Base-by-base conservation (phyloP, 2,113 vertebrate species). In the Nycticebus coucang region DNA sequence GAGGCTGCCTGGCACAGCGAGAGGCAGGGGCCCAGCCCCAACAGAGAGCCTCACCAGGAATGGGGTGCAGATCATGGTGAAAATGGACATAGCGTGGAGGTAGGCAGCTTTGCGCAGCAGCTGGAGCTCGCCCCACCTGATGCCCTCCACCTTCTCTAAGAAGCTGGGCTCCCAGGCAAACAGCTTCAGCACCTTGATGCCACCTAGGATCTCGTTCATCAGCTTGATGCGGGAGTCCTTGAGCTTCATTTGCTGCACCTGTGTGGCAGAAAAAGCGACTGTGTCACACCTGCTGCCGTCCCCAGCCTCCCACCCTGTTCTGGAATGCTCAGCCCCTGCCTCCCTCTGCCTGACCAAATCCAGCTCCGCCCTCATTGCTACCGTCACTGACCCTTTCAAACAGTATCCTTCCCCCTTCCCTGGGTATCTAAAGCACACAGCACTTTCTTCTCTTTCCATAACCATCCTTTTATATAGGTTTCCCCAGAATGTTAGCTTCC, bases 111-210 rank as follows among this genome's bases (percentile, higher is more conserved):
- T 99, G 14, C 98, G 98, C 81, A 99, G 97, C 37, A 99, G 98
- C 4, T 59, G 97, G 45, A 99, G 99, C 97, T 99, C 99, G 0
- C 98, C 98, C 97, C 98, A 98, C 1, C 99, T 98, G 41, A 99
- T 99, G 57, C 98, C 98, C 86, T 99, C 94, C 5, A 99, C 98
- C 95, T 99, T 99, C 19, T 99, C 97, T 78, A 98, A 97, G 96
- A 99, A 99, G 0, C 99, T 99, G 17, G 98, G 98, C 7, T 99
- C 99, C 99, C 99, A 99, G 45, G 99, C 99, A 1, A 99, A 99
- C 26, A 99, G 98, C 98, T 99, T 99, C 82, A 99, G 98, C 64
- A 99, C 99, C 93, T 99, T 99, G 60, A 99, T 99, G 95, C 99
- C 99, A 1, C 98, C 98, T 96, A 99, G 98, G 87, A 99, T 99